A percentile compares a stretch with the other conserved stretches of the same genome.
These are phyloP conservation scores for Cheilosia variabilis DNA, from an alignment of 2,888 invertebrate species.

Conservation along the genomic window DNA sequence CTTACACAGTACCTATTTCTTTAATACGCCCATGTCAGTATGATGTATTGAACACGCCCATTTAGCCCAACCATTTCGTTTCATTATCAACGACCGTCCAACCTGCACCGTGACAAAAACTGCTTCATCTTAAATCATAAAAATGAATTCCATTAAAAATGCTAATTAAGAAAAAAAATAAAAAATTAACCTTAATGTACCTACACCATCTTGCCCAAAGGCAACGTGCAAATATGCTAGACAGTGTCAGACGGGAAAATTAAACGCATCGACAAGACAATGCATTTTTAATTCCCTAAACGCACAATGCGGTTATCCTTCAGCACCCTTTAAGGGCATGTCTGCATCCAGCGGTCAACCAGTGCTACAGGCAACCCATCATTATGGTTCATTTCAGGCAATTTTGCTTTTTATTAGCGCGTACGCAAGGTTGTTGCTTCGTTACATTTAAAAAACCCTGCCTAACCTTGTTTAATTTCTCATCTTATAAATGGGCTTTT, in stretches of 20 bases:
- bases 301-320: slow-evolving; percentile 59
- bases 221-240: slow-evolving; percentile 26
- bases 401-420: background rate
- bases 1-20: too few species aligned
- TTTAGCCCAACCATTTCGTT: too few species aligned
- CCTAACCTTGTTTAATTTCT: too few species aligned
- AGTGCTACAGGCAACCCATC: slow-evolving; percentile 24
- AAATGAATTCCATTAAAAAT: too few species aligned
- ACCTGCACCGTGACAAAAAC: too few species aligned
- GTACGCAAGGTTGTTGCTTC: background rate
- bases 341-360: slow-evolving; percentile 23
- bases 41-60: too few species aligned
- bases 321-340: slow-evolving; percentile 61
- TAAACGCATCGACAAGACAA: background rate
- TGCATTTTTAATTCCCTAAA: slow-evolving; percentile 50
- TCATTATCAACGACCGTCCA: too few species aligned
- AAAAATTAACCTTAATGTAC: too few species aligned
- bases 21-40: too few species aligned
- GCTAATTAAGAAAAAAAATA: too few species aligned
- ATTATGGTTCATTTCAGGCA: slow-evolving; percentile 24
- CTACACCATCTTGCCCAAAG: background rate
- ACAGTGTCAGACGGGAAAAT: background rate
- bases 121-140: too few species aligned
- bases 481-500: too few species aligned
- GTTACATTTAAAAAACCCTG: background rate